Conservation (phyloP, 2,113 vertebrate genomes). For the Albula glossodonta region DNA sequence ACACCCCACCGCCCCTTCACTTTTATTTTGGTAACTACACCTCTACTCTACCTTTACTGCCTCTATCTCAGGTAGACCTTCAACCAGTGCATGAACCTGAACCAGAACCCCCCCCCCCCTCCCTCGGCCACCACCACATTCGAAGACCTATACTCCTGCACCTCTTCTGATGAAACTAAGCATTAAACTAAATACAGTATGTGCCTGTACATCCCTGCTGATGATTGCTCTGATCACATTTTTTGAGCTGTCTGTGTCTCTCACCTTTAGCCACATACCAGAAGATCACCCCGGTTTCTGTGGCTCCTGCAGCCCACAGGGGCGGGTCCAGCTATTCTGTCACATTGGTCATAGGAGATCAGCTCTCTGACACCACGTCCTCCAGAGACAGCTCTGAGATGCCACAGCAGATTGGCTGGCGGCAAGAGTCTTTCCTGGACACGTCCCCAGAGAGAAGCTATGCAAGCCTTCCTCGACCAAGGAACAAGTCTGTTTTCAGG, state of each 20-base stretch:
- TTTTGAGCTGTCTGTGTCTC: neutral
- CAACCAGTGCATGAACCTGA: too few relatives aligned
- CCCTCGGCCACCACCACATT: too few relatives aligned
- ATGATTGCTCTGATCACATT: neutral
- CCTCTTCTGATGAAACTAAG: too few relatives aligned
- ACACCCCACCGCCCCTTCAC: neutral
- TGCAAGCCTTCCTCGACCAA: conserved; percentile 29
- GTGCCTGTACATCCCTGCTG: too few relatives aligned
- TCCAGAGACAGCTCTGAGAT: too few relatives aligned
- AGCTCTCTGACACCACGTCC: neutral
- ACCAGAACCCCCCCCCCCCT: too few relatives aligned
- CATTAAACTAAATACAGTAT: too few relatives aligned
- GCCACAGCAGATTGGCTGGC: accelerated
- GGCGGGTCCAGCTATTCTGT: conserved; percentile 58
- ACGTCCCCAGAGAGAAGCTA: conserved; percentile 3
- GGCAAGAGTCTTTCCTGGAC: conserved; percentile 34
- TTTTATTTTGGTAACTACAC: too few relatives aligned
- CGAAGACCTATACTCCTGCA: too few relatives aligned
- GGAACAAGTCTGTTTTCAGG: conserved; percentile 67
- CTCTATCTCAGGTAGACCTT: too few relatives aligned
- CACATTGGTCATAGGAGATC: conserved; percentile 62
- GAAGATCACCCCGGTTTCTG: conserved; percentile 40
- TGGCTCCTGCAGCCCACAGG: conserved; percentile 32
- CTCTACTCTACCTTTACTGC: too few relatives aligned
- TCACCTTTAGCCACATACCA: conserved; percentile 63